phyloP scores from a whole-genome alignment of 2,113 vertebrate genomes.

The Megalops atlanticus region DNA sequence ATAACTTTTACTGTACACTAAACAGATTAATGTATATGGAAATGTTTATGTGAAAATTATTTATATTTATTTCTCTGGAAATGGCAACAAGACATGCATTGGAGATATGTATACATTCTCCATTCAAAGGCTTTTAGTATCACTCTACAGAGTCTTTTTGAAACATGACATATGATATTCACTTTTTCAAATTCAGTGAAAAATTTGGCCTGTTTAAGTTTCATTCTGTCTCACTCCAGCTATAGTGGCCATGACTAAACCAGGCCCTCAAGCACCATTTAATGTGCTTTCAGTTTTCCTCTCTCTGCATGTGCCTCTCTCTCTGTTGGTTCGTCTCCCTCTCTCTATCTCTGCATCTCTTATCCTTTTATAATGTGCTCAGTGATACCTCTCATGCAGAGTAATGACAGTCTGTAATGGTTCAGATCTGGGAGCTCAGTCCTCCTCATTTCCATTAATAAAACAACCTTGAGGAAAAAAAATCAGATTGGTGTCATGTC shows the following conservation, averaged over 20 bases:
- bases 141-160: neutral
- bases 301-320: neutral
- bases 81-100: neutral
- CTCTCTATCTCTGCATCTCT: neutral
- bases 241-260: too few species aligned
- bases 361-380: neutral
- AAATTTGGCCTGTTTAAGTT: neutral
- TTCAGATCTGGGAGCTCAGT: neutral
- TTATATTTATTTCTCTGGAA: neutral
- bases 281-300: too few species aligned
- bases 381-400: neutral
- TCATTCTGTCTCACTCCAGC: too few species aligned
- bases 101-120: neutral
- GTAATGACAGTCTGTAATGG: neutral
- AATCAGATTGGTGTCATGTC: conserved; percentile 29
- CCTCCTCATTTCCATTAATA: conserved; percentile 24
- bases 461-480: conserved; percentile 52
- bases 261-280: too few species aligned
- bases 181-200: neutral
- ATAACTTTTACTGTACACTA: neutral
- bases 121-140: neutral
- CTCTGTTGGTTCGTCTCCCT: neutral
- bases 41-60: neutral
- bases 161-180: neutral
- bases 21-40: neutral